These are phyloP conservation scores for Yponomeuta sedellus DNA, from an alignment of 2,888 invertebrate species.

Conservation along the genomic window DNA sequence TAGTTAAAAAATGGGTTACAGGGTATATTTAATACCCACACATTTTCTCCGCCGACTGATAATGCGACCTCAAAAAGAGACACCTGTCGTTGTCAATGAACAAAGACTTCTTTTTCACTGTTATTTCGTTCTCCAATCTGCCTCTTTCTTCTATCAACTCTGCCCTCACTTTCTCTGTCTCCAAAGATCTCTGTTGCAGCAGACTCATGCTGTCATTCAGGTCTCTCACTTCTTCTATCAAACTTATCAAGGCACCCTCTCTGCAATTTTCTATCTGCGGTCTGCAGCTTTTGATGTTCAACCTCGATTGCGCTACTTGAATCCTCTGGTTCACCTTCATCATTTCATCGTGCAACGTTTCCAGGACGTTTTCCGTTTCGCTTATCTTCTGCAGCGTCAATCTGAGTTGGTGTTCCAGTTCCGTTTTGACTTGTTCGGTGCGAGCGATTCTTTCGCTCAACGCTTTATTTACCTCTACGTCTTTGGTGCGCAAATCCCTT, in stretches of 20 bases:
- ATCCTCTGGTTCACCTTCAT: slow-evolving; percentile 58
- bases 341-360: slow-evolving; percentile 59
- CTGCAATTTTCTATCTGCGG: slow-evolving; percentile 66
- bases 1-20: background rate
- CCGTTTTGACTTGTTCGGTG: slow-evolving; percentile 83
- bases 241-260: slow-evolving; percentile 57
- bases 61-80: slow-evolving; percentile 59
- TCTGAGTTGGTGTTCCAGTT: slow-evolving; percentile 82
- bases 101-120: slow-evolving; percentile 61
- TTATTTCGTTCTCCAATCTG: slow-evolving; percentile 60
- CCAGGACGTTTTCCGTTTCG: slow-evolving; percentile 61
- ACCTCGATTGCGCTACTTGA: slow-evolving; percentile 63
- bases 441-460: slow-evolving; percentile 83
- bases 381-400: slow-evolving; percentile 61
- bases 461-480: slow-evolving; percentile 85
- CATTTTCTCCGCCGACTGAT: slow-evolving; percentile 63
- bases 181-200: slow-evolving; percentile 50
- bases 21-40: slow-evolving; percentile 49
- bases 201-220: slow-evolving; percentile 61
- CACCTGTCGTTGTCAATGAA: slow-evolving; percentile 61
- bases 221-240: slow-evolving; percentile 63
- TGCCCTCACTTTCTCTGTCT: slow-evolving; percentile 57
- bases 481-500: slow-evolving; percentile 87
- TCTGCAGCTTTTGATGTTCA: slow-evolving; percentile 57
- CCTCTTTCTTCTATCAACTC: slow-evolving; percentile 61